Evolutionary conservation across 2,888 invertebrate genomes (phyloP), one percentile per base, ranked within the genome.

Genomic region (Lymantria monacha): DNA sequence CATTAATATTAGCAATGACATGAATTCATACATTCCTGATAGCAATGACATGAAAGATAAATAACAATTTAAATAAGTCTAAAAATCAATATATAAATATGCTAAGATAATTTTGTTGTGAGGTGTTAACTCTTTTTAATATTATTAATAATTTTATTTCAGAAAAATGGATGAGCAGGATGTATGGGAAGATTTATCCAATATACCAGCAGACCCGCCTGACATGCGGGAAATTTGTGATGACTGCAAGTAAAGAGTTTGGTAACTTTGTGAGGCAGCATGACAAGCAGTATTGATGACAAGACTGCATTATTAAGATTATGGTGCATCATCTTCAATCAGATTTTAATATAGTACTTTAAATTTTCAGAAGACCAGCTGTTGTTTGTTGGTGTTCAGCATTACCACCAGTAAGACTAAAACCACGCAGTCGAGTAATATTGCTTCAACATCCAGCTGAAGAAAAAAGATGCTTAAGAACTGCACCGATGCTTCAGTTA

Each of bases 401-500:
- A 42, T 86, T 98, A 56, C 97, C 98, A 8, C 86, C 93, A 48
- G 92, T 93, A 48, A 95, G 93, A 42, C 74, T 98, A 30, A 81
- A 83, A 49, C 95, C 96, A 11, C 87, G 90, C 48, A 96, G 96
- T 53, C 93, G 92, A 68, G 92, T 98, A 44, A 94, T 97, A 61
- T 92, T 98, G 53, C 90, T 98, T 8, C 98, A 98, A 82, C 98
- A 98, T 89, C 98, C 98, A 11, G 97, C 97, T 55, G 98, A 98
- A 92, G 97, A 97, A 74, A 96, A 96, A 76, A 92, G 98, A 66
- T 96, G 96, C 69, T 91, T 98, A 42, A 93, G 97, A 47, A 98
- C 98, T 31, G 97, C 97, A 12, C 95, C 96, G 10, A 98, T 98
- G 96, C 87, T 98, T 33, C 93, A 95, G 66, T 89, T 97, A 47